Evolutionary conservation across 2,888 invertebrate species (phyloP), one percentile per base, ranked within the genome.

Genomic region (Pherbina coryleti): DNA sequence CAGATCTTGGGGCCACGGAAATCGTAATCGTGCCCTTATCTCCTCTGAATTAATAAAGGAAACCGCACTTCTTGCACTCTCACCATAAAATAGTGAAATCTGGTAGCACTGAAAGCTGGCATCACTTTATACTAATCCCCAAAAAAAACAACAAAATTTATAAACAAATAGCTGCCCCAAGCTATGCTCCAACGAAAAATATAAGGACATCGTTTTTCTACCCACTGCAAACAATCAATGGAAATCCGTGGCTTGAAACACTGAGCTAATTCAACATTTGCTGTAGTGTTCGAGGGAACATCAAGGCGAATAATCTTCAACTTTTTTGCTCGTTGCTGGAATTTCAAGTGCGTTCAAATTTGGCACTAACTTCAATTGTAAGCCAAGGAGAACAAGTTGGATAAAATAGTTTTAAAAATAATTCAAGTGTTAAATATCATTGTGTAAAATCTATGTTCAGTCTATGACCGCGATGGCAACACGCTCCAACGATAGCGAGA

Each of bases 381-480:
- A 3, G 31, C 14, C 49, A 28, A 69, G 69, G 69, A 5, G 17
- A 69, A 69, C 69, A 49, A 69, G 69, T 28, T 28, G 1, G 49
- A 3, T 25, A 14, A 11, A 49, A 51, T 3, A 14, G 3, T 5
- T 64, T 64, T 25, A 25, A 31, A 31, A 17, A 31, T 34, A 66
- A 66, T n/a, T 66, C 0, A 66, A n/a, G 66, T 66, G 19, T 31
- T 31, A 37, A n/a, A 66, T 31, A 37, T 19, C 19, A 19, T 14
- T 9, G 34, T 44, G 31, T 19, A 11, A 17, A n/a, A n/a, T 34
- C 11, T 17, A 67, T 67, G 67, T 67, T 22, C 28, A 69, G 28
- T 69, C 14, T 69, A 34, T 69, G 51, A 69, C 17, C 17, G 51
- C 51, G 34, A 69, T 69, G 69, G 14, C 49, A 7, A 22, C 51